Evolutionary conservation across 2,113 vertebrate genomes (phyloP).

Genomic region (Cromileptes altivelis): DNA sequence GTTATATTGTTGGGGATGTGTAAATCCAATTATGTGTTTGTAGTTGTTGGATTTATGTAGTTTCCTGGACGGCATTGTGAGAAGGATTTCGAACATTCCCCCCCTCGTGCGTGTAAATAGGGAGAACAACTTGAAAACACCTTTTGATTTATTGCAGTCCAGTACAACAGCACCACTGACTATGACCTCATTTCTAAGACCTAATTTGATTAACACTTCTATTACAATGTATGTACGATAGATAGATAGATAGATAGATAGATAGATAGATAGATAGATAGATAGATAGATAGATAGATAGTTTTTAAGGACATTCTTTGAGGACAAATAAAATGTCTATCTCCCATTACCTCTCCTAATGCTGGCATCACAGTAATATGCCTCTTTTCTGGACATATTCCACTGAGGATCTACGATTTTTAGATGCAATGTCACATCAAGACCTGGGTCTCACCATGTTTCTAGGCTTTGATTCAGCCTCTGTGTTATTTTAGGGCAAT

Average conservation of each 20-base stretch:
- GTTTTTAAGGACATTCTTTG: too few species aligned
- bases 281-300: too few species aligned
- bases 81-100: not conserved
- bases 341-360: too few species aligned
- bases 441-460: not conserved
- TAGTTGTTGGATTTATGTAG: not conserved
- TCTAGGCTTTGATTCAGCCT: constrained; percentile 20
- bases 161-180: not conserved
- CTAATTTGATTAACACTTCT: not conserved
- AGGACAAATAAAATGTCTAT: too few species aligned
- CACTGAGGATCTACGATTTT: constrained; percentile 13
- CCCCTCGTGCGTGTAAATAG: not conserved
- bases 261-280: too few species aligned
- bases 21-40: not conserved
- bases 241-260: too few species aligned
- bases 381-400: not conserved
- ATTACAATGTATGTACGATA: not conserved
- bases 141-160: not conserved
- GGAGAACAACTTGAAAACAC: not conserved
- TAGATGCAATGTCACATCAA: constrained; percentile 8
- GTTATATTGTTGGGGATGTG: not conserved
- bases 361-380: too few species aligned
- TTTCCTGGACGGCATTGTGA: not conserved
- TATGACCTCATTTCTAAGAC: not conserved
- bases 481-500: not conserved